phyloP scores from a whole-genome alignment of 2,888 invertebrate species.

The Pimpla rufipes region DNA sequence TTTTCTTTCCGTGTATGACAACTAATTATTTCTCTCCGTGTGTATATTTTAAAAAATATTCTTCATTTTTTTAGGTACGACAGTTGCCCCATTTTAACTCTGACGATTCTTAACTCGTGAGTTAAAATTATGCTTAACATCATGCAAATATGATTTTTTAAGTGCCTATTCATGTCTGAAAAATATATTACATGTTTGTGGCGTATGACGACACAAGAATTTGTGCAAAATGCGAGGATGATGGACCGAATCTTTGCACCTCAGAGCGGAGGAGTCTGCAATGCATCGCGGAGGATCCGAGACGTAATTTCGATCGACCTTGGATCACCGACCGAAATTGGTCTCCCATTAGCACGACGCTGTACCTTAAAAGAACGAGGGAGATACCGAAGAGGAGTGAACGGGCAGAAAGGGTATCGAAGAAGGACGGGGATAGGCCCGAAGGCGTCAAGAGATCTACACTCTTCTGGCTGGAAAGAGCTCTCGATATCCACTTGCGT shows the following conservation, averaged over 20 bases:
- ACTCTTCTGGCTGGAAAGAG: slow-evolving; percentile 63
- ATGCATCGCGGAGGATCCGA: slow-evolving; percentile 53
- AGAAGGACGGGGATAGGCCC: slow-evolving; percentile 41
- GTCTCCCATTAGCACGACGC: slow-evolving; percentile 74
- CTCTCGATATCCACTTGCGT: slow-evolving; percentile 48
- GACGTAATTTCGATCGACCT: slow-evolving; percentile 71
- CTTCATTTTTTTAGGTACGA: too few species aligned
- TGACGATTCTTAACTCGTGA: too few species aligned
- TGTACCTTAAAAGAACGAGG: slow-evolving; percentile 47
- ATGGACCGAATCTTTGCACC: slow-evolving; percentile 9
- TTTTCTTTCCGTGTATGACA: too few species aligned
- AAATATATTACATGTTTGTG: neutral
- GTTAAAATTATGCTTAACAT: too few species aligned
- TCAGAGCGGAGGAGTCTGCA: slow-evolving; percentile 27
- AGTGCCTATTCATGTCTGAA: too few species aligned
- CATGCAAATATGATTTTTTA: too few species aligned
- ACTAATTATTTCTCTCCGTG: too few species aligned
- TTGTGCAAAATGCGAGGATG: neutral
- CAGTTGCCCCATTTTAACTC: too few species aligned
- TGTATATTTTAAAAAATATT: too few species aligned
- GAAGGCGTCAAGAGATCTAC: slow-evolving; percentile 62
- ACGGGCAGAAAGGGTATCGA: slow-evolving; percentile 16
- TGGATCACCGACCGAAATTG: slow-evolving; percentile 74
- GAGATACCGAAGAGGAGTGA: slow-evolving; percentile 30
- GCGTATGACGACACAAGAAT: neutral